Evolutionary conservation across 1,140 invertebrate genomes (phyloP).

Genomic region (Rhizoglyphus robini): DNA sequence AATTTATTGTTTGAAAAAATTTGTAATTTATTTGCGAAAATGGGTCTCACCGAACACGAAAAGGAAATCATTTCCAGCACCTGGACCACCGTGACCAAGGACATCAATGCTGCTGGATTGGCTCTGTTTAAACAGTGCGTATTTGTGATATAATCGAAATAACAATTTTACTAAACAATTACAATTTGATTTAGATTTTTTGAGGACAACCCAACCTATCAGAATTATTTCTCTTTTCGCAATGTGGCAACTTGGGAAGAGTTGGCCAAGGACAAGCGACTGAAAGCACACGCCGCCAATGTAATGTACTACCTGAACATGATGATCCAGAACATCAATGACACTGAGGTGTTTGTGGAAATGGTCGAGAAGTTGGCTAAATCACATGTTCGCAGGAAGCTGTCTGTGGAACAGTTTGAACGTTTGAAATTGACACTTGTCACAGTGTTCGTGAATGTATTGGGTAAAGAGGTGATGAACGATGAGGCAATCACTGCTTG

Average conservation of each 20-base stretch:
- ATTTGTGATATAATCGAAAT: not conserved
- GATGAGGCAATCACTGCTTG: slow-evolving; percentile 37
- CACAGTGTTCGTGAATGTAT: slow-evolving; percentile 32
- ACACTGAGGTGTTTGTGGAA: slow-evolving; percentile 46
- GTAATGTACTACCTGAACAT: slow-evolving; percentile 48
- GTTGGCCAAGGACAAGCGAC: slow-evolving; percentile 42
- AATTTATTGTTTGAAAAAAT: not conserved
- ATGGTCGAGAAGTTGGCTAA: slow-evolving; percentile 46
- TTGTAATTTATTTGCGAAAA: too few relatives aligned
- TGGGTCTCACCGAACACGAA: slow-evolving; percentile 38
- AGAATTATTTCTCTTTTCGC: slow-evolving; percentile 45
- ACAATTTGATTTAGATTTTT: slow-evolving; percentile 43
- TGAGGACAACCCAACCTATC: slow-evolving; percentile 44
- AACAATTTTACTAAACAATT: not conserved
- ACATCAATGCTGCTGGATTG: slow-evolving; percentile 38
- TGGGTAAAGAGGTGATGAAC: slow-evolving; percentile 35
- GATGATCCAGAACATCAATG: slow-evolving; percentile 48
- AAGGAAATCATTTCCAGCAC: slow-evolving; percentile 37
- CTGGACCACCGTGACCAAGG: slow-evolving; percentile 38
- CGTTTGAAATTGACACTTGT: slow-evolving; percentile 36
- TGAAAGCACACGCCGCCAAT: slow-evolving; percentile 50
- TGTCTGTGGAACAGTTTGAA: slow-evolving; percentile 40
- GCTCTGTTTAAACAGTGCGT: slow-evolving; percentile 40
- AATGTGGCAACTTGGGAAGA: slow-evolving; percentile 42
- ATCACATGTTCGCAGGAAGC: slow-evolving; percentile 43